Percentiles rank a stretch among this genome's conserved stretches.
These are phyloP conservation scores for Julus scanicus DNA, from an alignment of 2,888 invertebrate genomes.

Conservation along the genomic window DNA sequence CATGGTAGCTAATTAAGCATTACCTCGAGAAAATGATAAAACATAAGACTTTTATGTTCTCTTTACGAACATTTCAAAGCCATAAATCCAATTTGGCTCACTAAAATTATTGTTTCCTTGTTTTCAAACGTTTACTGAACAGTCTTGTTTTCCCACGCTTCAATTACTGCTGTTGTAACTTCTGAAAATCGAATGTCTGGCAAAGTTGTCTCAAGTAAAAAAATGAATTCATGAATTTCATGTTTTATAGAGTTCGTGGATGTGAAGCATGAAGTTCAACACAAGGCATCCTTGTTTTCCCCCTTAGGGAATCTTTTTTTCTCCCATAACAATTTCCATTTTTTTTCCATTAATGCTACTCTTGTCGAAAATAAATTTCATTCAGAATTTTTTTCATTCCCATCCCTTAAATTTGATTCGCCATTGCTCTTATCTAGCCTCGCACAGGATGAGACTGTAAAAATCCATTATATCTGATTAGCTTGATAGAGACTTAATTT, in stretches of 20 bases:
- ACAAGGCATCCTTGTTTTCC: neutral
- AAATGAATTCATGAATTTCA: neutral
- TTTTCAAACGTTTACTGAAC: neutral
- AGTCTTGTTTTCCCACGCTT: neutral
- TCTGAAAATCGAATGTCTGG: slow-evolving; percentile 9
- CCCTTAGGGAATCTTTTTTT: neutral
- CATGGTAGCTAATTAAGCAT: neutral
- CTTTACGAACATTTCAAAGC: neutral
- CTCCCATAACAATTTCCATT: neutral
- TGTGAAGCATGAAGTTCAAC: slow-evolving; percentile 36
- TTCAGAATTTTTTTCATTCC: neutral
- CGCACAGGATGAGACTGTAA: neutral
- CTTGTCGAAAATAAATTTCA: slow-evolving; percentile 13
- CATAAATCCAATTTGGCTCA: neutral
- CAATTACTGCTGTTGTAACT: neutral
- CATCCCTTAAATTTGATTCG: neutral
- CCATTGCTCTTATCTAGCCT: neutral
- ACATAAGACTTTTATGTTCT: too few relatives aligned
- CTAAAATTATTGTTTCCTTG: neutral
- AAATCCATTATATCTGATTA: neutral
- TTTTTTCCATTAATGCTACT: neutral
- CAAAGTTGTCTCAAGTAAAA: neutral
- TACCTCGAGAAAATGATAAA: neutral
- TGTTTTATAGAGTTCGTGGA: slow-evolving; percentile 37
- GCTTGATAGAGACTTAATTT: neutral